phyloP scores from a whole-genome alignment of 2,888 invertebrate genomes.

The Emmelina monodactyla region DNA sequence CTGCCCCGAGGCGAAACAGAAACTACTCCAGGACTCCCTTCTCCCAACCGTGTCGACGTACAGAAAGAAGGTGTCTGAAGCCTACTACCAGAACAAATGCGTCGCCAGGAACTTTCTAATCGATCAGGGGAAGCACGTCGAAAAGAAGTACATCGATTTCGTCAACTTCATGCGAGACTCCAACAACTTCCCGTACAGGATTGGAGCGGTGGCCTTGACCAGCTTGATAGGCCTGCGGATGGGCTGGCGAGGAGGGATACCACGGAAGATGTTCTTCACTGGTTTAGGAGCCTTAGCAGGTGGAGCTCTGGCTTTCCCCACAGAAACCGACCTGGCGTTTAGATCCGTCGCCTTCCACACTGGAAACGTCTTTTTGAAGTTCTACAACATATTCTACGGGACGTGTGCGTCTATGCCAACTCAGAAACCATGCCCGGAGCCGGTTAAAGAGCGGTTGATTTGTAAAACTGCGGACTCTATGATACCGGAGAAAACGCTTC shows the following conservation, averaged over 20 bases:
- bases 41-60: conserved; percentile 24
- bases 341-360: conserved; percentile 19
- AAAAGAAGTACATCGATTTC: conserved; percentile 19
- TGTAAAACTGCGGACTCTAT: too few species aligned
- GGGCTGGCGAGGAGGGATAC: conserved; percentile 16
- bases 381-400: conserved; percentile 22
- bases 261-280: conserved; percentile 22
- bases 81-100: background rate
- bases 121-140: conserved; percentile 1
- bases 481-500: too few species aligned
- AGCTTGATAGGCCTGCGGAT: background rate
- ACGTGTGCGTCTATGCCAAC: conserved; percentile 19
- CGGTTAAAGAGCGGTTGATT: too few species aligned
- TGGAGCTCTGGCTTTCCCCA: conserved; percentile 35
- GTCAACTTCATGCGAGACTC: conserved; percentile 26
- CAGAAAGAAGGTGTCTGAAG: conserved; percentile 9
- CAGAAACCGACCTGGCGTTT: conserved; percentile 34
- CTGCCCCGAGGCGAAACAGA: conserved; percentile 26
- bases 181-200: conserved; percentile 23
- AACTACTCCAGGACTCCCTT: conserved; percentile 26
- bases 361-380: conserved; percentile 16
- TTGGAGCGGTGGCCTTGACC: conserved; percentile 19
- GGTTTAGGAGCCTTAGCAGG: conserved; percentile 23
- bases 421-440: conserved; percentile 17
- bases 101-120: background rate